Conservation (phyloP, 2,797 vertebrate genomes). For the Periparus ater region DNA sequence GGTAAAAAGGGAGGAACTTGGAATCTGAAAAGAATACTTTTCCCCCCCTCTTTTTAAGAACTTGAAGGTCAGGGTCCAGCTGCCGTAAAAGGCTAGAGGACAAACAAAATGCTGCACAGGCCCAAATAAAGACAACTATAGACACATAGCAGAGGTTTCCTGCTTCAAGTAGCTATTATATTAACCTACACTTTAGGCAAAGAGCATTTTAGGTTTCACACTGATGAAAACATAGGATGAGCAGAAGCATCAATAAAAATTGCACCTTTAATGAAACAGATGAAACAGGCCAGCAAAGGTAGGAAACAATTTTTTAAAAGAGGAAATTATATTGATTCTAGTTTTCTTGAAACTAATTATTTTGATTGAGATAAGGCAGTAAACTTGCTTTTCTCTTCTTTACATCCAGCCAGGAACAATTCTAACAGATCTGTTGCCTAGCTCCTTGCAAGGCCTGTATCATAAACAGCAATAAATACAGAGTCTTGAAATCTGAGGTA, state of each 20-base stretch:
- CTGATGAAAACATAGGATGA: slow-evolving; percentile 76
- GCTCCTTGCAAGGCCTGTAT: slow-evolving; percentile 54
- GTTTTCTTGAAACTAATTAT: slow-evolving; percentile 68
- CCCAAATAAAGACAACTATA: slow-evolving; percentile 88
- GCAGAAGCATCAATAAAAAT: slow-evolving; percentile 77
- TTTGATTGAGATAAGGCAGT: slow-evolving; percentile 50
- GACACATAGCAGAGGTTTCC: slow-evolving; percentile 74
- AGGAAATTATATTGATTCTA: slow-evolving; percentile 64
- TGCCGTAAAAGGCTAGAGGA: slow-evolving; percentile 91
- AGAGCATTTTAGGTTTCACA: slow-evolving; percentile 74
- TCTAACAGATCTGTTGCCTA: slow-evolving; percentile 51
- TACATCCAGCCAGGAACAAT: slow-evolving; percentile 33
- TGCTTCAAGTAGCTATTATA: slow-evolving; percentile 75
- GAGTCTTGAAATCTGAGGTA: slow-evolving; percentile 14
- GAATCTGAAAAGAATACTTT: slow-evolving; percentile 90
- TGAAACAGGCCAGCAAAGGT: slow-evolving; percentile 82
- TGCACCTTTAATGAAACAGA: slow-evolving; percentile 77
- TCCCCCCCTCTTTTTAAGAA: slow-evolving; percentile 81
- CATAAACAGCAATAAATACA: slow-evolving; percentile 36
- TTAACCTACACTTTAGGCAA: slow-evolving; percentile 76
- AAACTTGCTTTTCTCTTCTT: slow-evolving; percentile 50
- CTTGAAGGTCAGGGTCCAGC: slow-evolving; percentile 97
- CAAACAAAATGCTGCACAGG: slow-evolving; percentile 91
- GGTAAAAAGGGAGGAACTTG: slow-evolving; percentile 88
- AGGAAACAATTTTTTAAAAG: slow-evolving; percentile 70